Conservation (phyloP, 1,140 invertebrate genomes). For the Zophobas atratus region DNA sequence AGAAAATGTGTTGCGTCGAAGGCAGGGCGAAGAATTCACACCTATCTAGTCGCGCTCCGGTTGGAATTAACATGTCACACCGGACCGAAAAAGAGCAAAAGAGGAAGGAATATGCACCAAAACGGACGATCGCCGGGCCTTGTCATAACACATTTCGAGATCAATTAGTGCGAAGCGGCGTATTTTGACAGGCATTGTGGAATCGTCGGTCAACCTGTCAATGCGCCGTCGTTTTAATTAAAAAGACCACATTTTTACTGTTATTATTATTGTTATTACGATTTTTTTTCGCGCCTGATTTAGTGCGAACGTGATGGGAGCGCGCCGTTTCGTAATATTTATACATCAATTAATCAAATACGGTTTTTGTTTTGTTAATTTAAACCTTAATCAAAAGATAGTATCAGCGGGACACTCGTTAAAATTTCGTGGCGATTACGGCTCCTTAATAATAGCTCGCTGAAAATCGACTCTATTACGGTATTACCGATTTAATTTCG, state of each 20-base stretch:
- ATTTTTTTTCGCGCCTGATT: conserved; percentile 10
- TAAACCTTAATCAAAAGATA: conserved; percentile 46
- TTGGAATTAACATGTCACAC: conserved; percentile 43
- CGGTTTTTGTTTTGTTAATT: conserved; percentile 43
- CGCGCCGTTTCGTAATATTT: conserved; percentile 43
- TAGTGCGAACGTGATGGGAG: conserved; percentile 33
- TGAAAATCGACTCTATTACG: conserved; percentile 40
- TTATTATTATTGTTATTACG: conserved; percentile 8
- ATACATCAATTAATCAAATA: conserved; percentile 48
- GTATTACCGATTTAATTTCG: conserved; percentile 41
- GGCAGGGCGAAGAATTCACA: conserved; percentile 37
- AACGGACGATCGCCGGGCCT: conserved; percentile 7
- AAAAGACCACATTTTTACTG: conserved; percentile 11
- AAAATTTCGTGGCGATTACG: conserved; percentile 45
- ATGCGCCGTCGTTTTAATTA: conserved; percentile 3
- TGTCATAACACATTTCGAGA: conserved; percentile 37
- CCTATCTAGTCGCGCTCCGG: conserved; percentile 24
- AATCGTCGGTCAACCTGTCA: conserved; percentile 17
- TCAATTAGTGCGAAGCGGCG: conserved; percentile 21
- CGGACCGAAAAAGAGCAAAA: not conserved
- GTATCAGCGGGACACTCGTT: conserved; percentile 45
- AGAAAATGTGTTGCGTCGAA: conserved; percentile 37
- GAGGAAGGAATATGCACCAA: conserved; percentile 5
- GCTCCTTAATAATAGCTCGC: conserved; percentile 38
- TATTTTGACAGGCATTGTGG: conserved; percentile 35